Base-by-base conservation (phyloP, 2,888 invertebrate genomes). In the Tipula confusa region DNA sequence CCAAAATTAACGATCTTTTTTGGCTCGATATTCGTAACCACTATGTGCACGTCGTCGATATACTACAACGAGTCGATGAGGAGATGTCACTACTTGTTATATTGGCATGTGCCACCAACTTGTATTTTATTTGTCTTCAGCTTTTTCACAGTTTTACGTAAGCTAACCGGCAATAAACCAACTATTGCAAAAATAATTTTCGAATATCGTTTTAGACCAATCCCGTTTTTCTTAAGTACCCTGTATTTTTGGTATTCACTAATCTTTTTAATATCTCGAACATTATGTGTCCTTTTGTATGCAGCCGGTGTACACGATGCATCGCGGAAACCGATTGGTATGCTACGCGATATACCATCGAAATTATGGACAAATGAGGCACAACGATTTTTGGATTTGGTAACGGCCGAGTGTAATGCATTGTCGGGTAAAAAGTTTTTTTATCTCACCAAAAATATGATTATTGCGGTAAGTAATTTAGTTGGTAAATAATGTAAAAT, bases 61-160 rank as follows among this genome's bases (percentile, higher is more conserved):
- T 95, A 33, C 92, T 94, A 0, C 90, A 91, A 79, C 89, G 89
- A 18, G 90, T 94, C 2, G 93, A 95, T 86, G 87, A 89, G 2
- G 90, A 92, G 80, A 90, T 95, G 15, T 93, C 94, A 1, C 89
- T 91, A 13, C 88, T 95, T 84, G 91, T 95, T 0, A 87, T 94
- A 0, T 87, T 95, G 4, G 93, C 94, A 0, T 94, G 93, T 86
- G 89, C 92, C 18, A 94, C 93, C 86, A 94, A 95, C 87, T 91
- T 94, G 83, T 95, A 93, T 88, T 95, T 94, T 87, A 93, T 95
- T 85, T 94, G 94, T 85, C 90, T 94, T 83, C 94, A 95, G 86
- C 90, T 95, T 7, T 94, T 93, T 86, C 91, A 93, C 86, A 87
- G 87, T 84, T 88, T 89, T 83, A 86, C n/a, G 43, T 43, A 15